Base-by-base conservation (phyloP, 2,113 vertebrate genomes). In the Ornithorhynchus anatinus region DNA sequence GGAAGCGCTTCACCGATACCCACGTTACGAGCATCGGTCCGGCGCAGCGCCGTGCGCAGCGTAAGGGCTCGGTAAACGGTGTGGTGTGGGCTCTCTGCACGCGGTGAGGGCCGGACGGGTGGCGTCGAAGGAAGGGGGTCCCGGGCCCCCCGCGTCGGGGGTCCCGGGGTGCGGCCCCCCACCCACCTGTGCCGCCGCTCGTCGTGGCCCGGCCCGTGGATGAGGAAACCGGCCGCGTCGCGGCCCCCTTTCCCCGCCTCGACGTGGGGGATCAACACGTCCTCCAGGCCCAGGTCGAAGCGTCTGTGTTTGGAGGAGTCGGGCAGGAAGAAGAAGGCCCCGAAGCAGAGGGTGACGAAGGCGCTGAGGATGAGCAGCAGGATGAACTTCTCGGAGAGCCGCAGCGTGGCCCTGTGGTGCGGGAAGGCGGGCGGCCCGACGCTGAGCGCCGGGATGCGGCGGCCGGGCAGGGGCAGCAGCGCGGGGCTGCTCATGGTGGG, bases 331-430 rank as follows among this genome's bases (percentile, higher is more conserved):
- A 99, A 99, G 89, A 99, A 99, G 61, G 98, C 98, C 84, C 98
- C 98, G 76, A 99, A 99, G 80, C 97, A 99, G 76, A 99, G 90
- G 48, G 98, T 99, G 94, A 99, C 96, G 94, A 99, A 99, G 98
- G 98, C 98, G 97, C 98, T 99, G 82, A 99, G 96, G 53, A 99
- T 99, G 58, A 99, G 98, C 81, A 99, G 97, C 76, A 99, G 95
- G 88, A 99, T 99, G 69, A 99, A 99, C 94, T 99, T 99, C 89
- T 99, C 97, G 0, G 98, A 99, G 42, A 99, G 96, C 91, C 98
- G 91, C 92, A 98, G 79, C 42, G 98, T 99, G 22, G 98, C 97
- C 72, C 97, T 88, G 91, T 99, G 98, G 80, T 99, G 97, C 0
- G 96, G 94, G 85, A 99, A 97, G 31, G 96, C 92, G 33, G 96